phyloP scores from a whole-genome alignment of 2,888 invertebrate species.

The Thelaira solivaga region DNA sequence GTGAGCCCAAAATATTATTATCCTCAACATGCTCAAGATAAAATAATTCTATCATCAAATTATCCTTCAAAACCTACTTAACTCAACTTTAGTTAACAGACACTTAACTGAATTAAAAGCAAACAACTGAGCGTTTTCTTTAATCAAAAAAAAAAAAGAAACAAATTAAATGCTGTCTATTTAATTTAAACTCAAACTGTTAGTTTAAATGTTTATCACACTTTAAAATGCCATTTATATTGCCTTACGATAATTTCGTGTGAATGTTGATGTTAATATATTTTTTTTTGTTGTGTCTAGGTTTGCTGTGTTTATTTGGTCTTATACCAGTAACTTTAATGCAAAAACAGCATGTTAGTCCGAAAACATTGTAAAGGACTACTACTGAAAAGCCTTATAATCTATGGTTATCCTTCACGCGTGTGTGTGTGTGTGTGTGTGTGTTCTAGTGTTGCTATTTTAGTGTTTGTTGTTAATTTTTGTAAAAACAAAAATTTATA shows the following conservation, averaged over 20 bases:
- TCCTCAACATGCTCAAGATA: too few relatives aligned
- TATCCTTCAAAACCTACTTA: too few relatives aligned
- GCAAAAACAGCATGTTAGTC: conserved; percentile 35
- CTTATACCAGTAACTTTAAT: not conserved
- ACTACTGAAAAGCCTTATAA: conserved; percentile 8
- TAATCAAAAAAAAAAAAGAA: not conserved
- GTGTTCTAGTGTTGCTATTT: not conserved
- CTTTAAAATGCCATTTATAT: conserved; percentile 24
- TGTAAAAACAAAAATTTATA: not conserved
- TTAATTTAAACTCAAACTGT: not conserved
- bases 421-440: not conserved
- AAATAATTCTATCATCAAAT: too few relatives aligned
- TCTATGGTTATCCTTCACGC: not conserved
- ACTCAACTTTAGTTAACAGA: too few relatives aligned
- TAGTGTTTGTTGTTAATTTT: not conserved
- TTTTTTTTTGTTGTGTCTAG: not conserved
- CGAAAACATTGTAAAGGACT: conserved; percentile 25
- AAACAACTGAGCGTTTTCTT: too few relatives aligned
- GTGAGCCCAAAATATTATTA: not conserved
- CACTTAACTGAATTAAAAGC: too few relatives aligned
- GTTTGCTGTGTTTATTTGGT: not conserved
- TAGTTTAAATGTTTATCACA: not conserved
- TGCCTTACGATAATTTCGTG: conserved; percentile 52
- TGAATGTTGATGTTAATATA: conserved; percentile 20
- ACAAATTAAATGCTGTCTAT: not conserved